phyloP scores from a whole-genome alignment of 2,113 vertebrate genomes.

The Salvelinus fontinalis region DNA sequence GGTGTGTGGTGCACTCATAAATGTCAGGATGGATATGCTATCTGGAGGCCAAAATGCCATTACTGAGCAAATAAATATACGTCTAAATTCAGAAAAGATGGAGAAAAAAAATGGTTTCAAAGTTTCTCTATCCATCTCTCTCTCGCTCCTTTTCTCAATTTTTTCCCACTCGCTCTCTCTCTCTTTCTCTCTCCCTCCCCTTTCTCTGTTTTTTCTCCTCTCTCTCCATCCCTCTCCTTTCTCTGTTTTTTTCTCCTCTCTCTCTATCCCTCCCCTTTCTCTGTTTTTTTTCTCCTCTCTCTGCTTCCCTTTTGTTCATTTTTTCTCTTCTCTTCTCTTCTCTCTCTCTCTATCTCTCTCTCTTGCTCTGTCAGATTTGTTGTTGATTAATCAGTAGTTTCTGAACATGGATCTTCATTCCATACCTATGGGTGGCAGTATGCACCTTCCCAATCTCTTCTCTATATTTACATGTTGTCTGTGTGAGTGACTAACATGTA shows the following conservation, averaged over 20 bases:
- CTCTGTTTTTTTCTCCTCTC: no score
- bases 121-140: not conserved
- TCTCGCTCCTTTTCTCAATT: not conserved
- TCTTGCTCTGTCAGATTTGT: not conserved
- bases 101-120: no score
- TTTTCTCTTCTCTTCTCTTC: no score
- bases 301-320: no score
- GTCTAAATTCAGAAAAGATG: constrained; percentile 14
- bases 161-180: not conserved
- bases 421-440: constrained; percentile 23
- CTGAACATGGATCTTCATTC: constrained; percentile 9
- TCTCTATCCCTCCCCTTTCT: no score
- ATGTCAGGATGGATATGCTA: constrained; percentile 39
- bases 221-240: no score
- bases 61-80: constrained; percentile 36
- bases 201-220: not conserved
- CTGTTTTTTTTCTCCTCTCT: not conserved
- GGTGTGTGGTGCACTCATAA: constrained; percentile 50
- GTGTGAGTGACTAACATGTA: not conserved
- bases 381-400: not conserved
- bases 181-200: no score
- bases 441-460: constrained; percentile 14
- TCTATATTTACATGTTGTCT: not conserved
- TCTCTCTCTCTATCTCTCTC: not conserved
- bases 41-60: constrained; percentile 21